Base-by-base conservation (phyloP, 1,140 invertebrate genomes). In the Phocides pigmalion region DNA sequence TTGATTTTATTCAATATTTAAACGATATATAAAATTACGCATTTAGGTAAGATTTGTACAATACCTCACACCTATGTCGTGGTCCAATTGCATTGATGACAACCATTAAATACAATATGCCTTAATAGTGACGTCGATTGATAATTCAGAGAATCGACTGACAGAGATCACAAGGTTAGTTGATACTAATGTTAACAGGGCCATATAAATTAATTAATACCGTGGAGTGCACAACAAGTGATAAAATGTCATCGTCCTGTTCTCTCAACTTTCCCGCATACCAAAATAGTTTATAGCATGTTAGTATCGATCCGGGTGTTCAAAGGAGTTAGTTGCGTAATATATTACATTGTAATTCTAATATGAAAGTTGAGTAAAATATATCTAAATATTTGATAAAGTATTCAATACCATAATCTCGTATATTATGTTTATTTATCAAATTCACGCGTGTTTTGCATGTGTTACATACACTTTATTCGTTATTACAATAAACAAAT, bases 151-250 rank as follows among this genome's bases (percentile, higher is more conserved):
- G 44, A 68, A 64, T 49, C 58, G 56, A 69, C 62, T 70, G 61
- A 62, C 49, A 69, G 54, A 61, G 76, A 67, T 71, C 73, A 73
- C 66, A 74, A 67, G 68, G 65, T 61, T 67, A 66, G 53, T 68
- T 74, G 72, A 74, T 77, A 77, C 65, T 63, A 59, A 59, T 47
- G 42, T 59, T 22, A 47, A 32, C 56, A 47, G 9, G 39, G 42
- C 46, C 63, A 63, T 62, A 68, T 70, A 66, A 67, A 74, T 66
- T 66, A 71, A 67, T 71, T 64, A 71, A 64, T 71, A 49, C 62
- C 9, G 42, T 46, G 15, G 41, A 58, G 39, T 44, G 39, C 54
- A 42, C 66, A 54, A 54, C 56, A 42, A 49, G 12, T 59, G 64
- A 76, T 73, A 76, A 73, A 66, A 71, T 63, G 47, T 53, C 50